Evolutionary conservation across 2,113 vertebrate species (phyloP).

Genomic region (Mormoops blainvillei): DNA sequence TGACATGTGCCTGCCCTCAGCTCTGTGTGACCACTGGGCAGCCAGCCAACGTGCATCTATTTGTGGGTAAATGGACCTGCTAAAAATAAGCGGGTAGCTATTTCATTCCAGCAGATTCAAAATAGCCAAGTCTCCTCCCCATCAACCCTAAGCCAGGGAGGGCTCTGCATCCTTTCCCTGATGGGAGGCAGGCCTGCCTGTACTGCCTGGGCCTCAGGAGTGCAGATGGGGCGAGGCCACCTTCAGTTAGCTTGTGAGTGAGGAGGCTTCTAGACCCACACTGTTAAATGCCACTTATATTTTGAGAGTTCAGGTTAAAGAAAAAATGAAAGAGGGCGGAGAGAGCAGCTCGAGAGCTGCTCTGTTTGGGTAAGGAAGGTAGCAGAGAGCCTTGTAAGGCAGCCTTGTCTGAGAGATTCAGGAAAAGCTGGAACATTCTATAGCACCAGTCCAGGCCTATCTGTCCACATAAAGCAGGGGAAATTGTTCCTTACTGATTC

Average conservation of each 20-base stretch:
- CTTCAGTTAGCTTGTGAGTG: not conserved
- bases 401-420: not conserved
- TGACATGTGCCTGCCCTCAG: slow-evolving; percentile 26
- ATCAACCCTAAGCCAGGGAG: not conserved
- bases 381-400: not conserved
- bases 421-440: not conserved
- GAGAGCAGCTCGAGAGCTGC: not conserved
- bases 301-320: not conserved
- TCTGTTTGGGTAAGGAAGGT: not conserved
- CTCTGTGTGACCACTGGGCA: slow-evolving; percentile 51
- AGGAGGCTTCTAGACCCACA: not conserved
- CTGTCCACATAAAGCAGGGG: not conserved
- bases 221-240: not conserved
- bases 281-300: not conserved
- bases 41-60: slow-evolving; percentile 18
- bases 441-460: not conserved
- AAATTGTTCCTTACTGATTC: not conserved
- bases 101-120: slow-evolving; percentile 60
- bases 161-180: not conserved
- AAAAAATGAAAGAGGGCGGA: not conserved
- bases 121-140: slow-evolving; percentile 33
- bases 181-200: not conserved
- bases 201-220: not conserved
- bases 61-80: slow-evolving; percentile 56
- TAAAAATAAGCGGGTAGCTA: slow-evolving; percentile 70